Percentiles rank a stretch among this genome's conserved stretches.
Conservation (phyloP, 2,888 invertebrate species). For the Macrosiphum euphorbiae region DNA sequence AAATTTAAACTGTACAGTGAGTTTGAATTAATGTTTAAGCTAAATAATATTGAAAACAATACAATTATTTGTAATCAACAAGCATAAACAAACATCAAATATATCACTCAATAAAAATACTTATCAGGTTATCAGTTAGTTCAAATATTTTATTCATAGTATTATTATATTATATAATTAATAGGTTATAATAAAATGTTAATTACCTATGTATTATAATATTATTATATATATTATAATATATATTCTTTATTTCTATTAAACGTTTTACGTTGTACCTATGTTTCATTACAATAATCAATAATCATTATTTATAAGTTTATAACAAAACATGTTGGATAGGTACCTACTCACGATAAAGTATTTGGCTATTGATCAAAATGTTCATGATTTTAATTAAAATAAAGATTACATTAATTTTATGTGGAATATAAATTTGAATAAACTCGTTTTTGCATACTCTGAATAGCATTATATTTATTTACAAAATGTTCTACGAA, state of each 20-base stretch:
- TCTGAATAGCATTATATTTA: not conserved
- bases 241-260: not conserved
- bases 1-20: not conserved
- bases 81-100: not conserved
- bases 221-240: too few relatives aligned
- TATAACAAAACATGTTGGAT: not conserved
- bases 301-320: not conserved
- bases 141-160: not conserved
- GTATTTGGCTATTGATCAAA: not conserved
- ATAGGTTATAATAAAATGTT: not conserved
- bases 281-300: not conserved
- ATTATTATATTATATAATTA: too few relatives aligned
- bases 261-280: too few relatives aligned
- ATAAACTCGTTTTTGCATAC: not conserved
- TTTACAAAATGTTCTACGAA: not conserved
- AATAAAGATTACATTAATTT: not conserved
- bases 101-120: not conserved
- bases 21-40: not conserved
- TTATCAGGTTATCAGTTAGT: not conserved
- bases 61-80: not conserved
- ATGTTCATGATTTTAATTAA: not conserved
- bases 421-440: not conserved
- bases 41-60: not conserved
- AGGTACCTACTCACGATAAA: not conserved
- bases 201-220: too few relatives aligned